Base-by-base conservation (phyloP, 2,888 invertebrate species). In the Amaurobius ferox region DNA sequence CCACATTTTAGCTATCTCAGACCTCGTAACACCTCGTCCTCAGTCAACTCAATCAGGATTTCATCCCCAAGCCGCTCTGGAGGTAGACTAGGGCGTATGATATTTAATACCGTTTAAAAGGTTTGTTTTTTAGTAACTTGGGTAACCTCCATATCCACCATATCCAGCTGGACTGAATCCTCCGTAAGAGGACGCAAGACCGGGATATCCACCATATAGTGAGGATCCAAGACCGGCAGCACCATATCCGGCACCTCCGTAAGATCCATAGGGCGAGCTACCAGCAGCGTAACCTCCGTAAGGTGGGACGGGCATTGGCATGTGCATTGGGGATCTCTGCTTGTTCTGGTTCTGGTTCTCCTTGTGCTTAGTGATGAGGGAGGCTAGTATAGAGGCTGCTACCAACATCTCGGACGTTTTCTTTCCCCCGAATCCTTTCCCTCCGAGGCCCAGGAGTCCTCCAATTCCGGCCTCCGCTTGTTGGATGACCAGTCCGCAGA, bases 331-430 rank as follows among this genome's bases (percentile, higher is more conserved):
- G 16, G 78, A 68, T n/a, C 85, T 78, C 32, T 64, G 72, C 55
- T 73, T 80, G 40, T 74, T 73, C 30, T 80, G 67, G 68, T 68
- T 78, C 61, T 86, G 85, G 48, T 67, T 73, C 32, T 86, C 85
- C n/a, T 86, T 86, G 48, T 86, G 85, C 32, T 86, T 86, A 44
- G 85, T 73, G 78, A 85, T 85, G 40, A 85, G 73, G 32, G 85
- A 85, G 2, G 85, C 85, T 0, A 85, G 28, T 61, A 85, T 85
- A 7, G 72, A 72, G 13, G 85, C 85, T 26, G 85, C 85, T 7
- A 85, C 85, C 44, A 85, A 32, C 85, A 85, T 85, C 39, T 85
- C 85, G 0, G 85, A 85, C 23, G 85, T 85, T 40, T 85, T 85
- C 62, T 85, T 85, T 3, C 85, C 72, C 0, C 85, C 85, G 44